Percentiles rank a stretch among this genome's conserved stretches.
phyloP scores from a whole-genome alignment of 2,888 invertebrate species.

The Spatulosminthurus flaviceps region DNA sequence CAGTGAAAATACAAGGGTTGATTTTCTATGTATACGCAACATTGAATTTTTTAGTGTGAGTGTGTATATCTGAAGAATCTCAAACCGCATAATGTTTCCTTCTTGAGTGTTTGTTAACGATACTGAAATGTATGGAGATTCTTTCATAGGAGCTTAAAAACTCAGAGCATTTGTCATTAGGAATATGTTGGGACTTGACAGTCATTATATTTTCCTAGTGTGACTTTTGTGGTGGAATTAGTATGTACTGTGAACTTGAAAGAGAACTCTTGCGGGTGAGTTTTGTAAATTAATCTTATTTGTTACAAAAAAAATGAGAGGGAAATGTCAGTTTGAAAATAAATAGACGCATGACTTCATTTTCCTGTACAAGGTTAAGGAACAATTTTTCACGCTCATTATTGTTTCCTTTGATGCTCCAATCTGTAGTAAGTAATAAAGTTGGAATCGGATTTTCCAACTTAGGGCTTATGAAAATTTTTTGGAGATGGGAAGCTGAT shows the following conservation, averaged over 20 bases:
- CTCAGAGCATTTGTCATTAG: neutral
- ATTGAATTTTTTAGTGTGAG: neutral
- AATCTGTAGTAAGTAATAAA: no score
- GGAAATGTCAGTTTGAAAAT: neutral
- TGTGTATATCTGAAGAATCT: neutral
- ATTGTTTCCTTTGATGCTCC: no score
- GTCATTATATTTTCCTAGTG: neutral
- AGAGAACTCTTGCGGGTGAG: no score
- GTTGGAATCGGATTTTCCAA: no score
- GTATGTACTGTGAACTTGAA: neutral
- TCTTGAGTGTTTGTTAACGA: neutral
- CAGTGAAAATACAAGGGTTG: neutral
- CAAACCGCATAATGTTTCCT: neutral
- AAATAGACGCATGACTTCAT: conserved; percentile 23
- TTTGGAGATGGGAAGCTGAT: no score
- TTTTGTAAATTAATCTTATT: neutral
- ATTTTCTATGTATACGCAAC: neutral
- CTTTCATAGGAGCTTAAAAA: neutral
- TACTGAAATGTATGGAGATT: neutral
- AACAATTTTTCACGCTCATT: conserved; percentile 11
- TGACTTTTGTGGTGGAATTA: neutral
- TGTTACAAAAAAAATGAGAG: neutral
- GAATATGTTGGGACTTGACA: neutral
- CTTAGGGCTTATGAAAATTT: no score
- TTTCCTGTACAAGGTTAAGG: conserved; percentile 20